Evolutionary conservation across 2,797 vertebrate genomes (phyloP).

Genomic region (Sebastes flavidus): DNA sequence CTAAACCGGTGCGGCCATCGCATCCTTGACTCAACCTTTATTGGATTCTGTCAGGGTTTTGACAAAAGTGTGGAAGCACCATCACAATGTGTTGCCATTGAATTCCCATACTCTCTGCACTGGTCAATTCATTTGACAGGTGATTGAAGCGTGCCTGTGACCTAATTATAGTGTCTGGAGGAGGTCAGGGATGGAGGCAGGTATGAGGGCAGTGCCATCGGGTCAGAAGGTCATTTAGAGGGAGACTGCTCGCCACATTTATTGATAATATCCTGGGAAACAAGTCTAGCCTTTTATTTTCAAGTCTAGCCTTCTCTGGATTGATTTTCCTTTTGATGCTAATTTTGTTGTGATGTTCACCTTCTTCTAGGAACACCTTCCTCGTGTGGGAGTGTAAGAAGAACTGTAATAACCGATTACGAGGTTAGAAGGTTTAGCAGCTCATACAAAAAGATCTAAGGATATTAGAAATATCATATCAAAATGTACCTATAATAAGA

Average conservation of each 20-base stretch:
- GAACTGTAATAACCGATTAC: neutral
- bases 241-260: neutral
- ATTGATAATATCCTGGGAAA: conserved; percentile 11
- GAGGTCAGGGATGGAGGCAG: neutral
- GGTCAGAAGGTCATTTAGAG: conserved; percentile 20
- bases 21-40: conserved; percentile 67
- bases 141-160: conserved; percentile 54
- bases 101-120: conserved; percentile 59
- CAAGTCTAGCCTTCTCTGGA: neutral
- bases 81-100: conserved; percentile 53
- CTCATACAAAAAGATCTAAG: neutral
- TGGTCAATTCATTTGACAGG: conserved; percentile 60
- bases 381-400: neutral
- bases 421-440: conserved; percentile 25
- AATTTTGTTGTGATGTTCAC: neutral
- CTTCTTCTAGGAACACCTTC: conserved; percentile 1
- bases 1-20: conserved; percentile 25
- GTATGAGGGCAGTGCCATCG: neutral
- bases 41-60: conserved; percentile 68
- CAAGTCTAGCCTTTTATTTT: neutral
- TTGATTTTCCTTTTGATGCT: neutral
- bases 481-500: neutral
- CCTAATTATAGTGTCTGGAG: conserved; percentile 45
- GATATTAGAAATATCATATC: neutral
- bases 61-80: conserved; percentile 48